Evolutionary conservation across 1,140 invertebrate genomes (phyloP).

Genomic region (Chrysomallon squamiferum): DNA sequence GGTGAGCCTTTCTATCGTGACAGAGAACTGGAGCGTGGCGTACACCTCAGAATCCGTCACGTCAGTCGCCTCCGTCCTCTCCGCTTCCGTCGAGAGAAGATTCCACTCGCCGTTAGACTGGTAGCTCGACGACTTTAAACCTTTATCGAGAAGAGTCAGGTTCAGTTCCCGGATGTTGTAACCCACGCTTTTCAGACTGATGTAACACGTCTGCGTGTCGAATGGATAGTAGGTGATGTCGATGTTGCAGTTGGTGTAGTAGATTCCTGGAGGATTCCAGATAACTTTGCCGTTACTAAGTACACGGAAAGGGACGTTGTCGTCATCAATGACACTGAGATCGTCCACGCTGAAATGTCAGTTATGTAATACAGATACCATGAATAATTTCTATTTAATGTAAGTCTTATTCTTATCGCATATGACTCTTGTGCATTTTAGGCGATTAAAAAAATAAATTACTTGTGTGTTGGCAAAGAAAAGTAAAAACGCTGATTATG

Average conservation of each 20-base stretch:
- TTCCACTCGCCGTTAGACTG: not conserved
- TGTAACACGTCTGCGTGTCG: conserved; percentile 72
- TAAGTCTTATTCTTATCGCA: too few species aligned
- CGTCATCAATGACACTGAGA: conserved; percentile 11
- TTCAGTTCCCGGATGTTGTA: conserved; percentile 21
- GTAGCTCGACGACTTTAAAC: not conserved
- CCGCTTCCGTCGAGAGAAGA: not conserved
- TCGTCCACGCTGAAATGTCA: conserved; percentile 13
- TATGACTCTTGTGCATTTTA: too few species aligned
- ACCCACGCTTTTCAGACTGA: conserved; percentile 56
- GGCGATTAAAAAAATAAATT: too few species aligned
- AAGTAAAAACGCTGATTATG: too few species aligned
- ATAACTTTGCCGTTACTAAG: conserved; percentile 15
- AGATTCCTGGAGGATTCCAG: conserved; percentile 29
- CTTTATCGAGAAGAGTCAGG: not conserved
- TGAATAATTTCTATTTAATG: too few species aligned
- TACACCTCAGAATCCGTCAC: not conserved
- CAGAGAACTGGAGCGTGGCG: conserved; percentile 17
- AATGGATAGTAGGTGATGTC: conserved; percentile 78
- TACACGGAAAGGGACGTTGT: conserved; percentile 11
- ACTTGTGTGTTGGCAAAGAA: too few species aligned
- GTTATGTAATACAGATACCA: not conserved
- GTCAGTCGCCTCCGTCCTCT: not conserved
- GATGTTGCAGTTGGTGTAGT: conserved; percentile 84
- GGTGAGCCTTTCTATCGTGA: conserved; percentile 12